Evolutionary conservation across 2,888 invertebrate genomes (phyloP), one percentile per base, ranked within the genome.

Genomic region (Lasiommata megera): DNA sequence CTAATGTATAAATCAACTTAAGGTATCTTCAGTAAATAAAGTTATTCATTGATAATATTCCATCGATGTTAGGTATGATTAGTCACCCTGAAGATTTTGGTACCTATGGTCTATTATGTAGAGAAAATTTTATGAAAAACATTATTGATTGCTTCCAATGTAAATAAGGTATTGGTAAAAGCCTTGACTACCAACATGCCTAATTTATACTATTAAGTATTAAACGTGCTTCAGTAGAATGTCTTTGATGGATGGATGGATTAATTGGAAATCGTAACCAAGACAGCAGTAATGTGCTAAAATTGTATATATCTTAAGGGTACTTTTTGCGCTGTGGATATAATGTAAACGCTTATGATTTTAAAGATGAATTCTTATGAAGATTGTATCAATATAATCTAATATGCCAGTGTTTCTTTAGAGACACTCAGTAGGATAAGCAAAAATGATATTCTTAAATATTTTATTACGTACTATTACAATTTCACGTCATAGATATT

Each of bases 351-450:
- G 38, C 38, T 38, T 16, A 16, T 38, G 5, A 18, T 41, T 18
- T 41, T 41, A 6, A 41, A 18, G 40, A 18, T 41, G 17, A 17
- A 41, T 41, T 41, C 18, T 41, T 41, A n/a, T 18, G 17, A 40
- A 11, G 40, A 43, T 40, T 41, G n/a, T 43, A 43, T 23, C 23
- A 5, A 23, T 23, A 23, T 23, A 23, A 23, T 23, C 23, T 23
- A 3, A 23, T 44, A 54, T 28, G 12, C 7, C 18, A 6, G 16
- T 46, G 44, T 47, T 31, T 47, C 17, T 11, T 37, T 46, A 28
- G 54, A 46, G 28, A 17, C 28, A 37, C 31, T 16, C 14, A 23
- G 12, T 31, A 36, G 46, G 46, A 29, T 54, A 37, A 46, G 23
- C 14, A 17, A 29, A 44, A 37, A 6, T 43, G 36, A 36, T 16